Evolutionary conservation across 1,140 invertebrate species (phyloP), one percentile per base, ranked within the genome.

Genomic region (Maconellicoccus hirsutus): DNA sequence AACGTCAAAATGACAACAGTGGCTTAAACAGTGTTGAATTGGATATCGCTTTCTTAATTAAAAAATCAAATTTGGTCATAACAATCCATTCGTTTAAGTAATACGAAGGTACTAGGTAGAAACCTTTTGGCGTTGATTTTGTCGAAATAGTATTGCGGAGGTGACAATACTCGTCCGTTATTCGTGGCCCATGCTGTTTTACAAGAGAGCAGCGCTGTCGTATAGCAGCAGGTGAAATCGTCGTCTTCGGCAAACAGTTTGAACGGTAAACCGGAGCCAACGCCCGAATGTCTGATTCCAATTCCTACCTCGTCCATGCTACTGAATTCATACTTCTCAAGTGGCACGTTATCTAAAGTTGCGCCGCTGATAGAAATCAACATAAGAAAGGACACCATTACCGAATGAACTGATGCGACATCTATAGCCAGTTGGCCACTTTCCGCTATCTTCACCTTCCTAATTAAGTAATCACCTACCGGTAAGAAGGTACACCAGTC

Each of bases 231-330:
- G 59, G 52, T 27, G 69, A 66, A 42, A 69, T 72, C 73, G 16
- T 73, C 73, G 42, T 73, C 72, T 29, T 76, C 75, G 10, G 75
- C 69, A 33, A 76, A 66, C 59, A 74, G 61, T 42, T 75, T 74
- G 14, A 80, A 75, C 3, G 74, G 75, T 33, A 78, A 74, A 77
- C 85, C 84, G 80, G 81, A 82, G 25, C 85, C 85, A 38, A 86
- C 82, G 25, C 82, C 84, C 71, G 80, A 79, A 70, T 79, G 73
- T 63, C 74, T 78, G 0, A 83, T 21, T 26, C 70, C 70, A 52
- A 25, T 23, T 70, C 3, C 69, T 26, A 71, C 75, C 23, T 77
- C 78, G 70, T 82, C 77, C 59, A 80, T 78, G 73, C 80, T 81
- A 70, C 80, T 81, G 75, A 86, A 86, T 26, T 76, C 73, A 59